Conservation (phyloP, 1,140 invertebrate species). For the Apis cerana region DNA sequence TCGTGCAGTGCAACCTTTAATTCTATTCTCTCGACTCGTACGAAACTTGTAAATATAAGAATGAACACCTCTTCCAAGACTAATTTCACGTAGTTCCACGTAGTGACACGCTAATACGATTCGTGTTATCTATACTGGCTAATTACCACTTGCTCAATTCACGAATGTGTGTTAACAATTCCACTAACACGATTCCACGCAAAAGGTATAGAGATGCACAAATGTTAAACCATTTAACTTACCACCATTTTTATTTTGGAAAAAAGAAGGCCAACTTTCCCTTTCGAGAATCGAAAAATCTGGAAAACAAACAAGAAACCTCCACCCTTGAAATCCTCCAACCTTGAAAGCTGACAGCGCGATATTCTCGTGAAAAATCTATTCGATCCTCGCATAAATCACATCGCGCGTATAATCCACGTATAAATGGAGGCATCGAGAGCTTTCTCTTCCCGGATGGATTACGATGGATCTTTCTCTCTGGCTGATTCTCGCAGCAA, state of each 20-base stretch:
- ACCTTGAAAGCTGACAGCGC: neutral
- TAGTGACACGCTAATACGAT: slow-evolving; percentile 8
- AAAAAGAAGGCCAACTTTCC: too few species aligned
- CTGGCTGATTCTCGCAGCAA: neutral
- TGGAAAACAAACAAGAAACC: neutral
- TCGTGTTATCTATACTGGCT: slow-evolving; percentile 1
- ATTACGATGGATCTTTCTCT: neutral
- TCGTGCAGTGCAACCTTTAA: neutral
- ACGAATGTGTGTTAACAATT: too few species aligned
- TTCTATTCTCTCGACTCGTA: neutral
- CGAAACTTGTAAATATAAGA: neutral
- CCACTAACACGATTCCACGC: neutral
- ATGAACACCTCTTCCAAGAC: neutral
- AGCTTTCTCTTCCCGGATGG: neutral
- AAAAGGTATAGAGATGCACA: neutral
- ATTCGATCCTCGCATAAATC: slow-evolving; percentile 2
- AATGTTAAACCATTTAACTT: neutral
- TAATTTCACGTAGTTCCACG: neutral
- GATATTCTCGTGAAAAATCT: neutral
- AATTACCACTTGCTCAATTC: neutral
- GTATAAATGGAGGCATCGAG: neutral
- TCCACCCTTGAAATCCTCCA: neutral
- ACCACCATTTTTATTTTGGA: too few species aligned
- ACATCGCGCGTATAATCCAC: neutral
- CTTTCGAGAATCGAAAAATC: neutral